phyloP scores from a whole-genome alignment of 2,888 invertebrate genomes.

The Limnephilus lunatus region DNA sequence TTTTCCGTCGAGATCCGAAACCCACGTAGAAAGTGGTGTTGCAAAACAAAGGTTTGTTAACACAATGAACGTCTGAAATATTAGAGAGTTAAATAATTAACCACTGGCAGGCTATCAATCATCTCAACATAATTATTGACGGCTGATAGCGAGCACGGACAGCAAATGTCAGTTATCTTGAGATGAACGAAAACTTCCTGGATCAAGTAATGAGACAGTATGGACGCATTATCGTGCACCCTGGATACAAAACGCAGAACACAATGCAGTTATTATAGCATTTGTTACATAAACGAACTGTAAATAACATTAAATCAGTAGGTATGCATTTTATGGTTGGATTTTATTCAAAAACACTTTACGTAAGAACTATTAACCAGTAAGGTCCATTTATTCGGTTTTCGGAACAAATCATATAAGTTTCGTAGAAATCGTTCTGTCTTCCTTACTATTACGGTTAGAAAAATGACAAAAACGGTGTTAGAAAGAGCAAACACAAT shows the following conservation, averaged over 20 bases:
- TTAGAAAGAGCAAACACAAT: no score
- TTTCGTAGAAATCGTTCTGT: no score
- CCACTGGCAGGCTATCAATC: slow-evolving; percentile 32
- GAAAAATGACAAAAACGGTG: no score
- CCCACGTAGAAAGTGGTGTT: slow-evolving; percentile 36
- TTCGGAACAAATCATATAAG: no score
- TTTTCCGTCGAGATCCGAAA: slow-evolving; percentile 12
- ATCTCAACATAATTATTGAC: slow-evolving; percentile 35
- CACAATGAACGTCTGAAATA: slow-evolving; percentile 25
- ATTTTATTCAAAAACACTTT: no score
- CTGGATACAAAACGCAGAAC: neutral
- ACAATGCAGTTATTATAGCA: neutral
- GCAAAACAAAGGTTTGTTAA: slow-evolving; percentile 33
- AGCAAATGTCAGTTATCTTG: neutral
- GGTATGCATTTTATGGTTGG: no score
- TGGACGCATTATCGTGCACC: neutral
- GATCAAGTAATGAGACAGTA: neutral
- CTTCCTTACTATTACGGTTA: no score
- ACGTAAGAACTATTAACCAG: neutral
- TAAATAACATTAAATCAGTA: neutral
- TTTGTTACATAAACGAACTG: neutral
- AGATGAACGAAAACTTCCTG: neutral
- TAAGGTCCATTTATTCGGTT: no score
- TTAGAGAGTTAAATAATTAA: slow-evolving; percentile 45
- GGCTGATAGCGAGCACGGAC: slow-evolving; percentile 21